Base-by-base conservation (phyloP, 2,797 vertebrate species). In the Pseudocheirus occidentalis region DNA sequence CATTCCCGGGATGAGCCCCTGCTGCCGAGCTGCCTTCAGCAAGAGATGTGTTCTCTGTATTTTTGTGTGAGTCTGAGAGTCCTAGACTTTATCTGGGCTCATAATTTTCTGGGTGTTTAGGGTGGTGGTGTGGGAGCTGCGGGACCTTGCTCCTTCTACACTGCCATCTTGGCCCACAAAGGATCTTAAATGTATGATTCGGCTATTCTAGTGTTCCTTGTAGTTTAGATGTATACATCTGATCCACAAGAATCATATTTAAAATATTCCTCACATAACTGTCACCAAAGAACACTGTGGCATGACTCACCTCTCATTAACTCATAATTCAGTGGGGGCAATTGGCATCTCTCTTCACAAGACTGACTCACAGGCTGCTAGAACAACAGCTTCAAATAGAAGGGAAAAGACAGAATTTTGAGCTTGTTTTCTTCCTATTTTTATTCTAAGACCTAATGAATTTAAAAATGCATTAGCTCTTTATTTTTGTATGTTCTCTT, bases 281-380 rank as follows among this genome's bases (percentile, higher is more conserved):
- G 46, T 97, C 97, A 97, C 98, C 98, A 98, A 98, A 98, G 97
- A 91, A 0, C 97, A 97, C 97, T 98, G 97, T 59, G 56, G 91
- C 96, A 6, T 98, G 98, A 98, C 94, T 99, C 98, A 98, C 95
- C 93, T 94, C 98, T 98, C 97, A 95, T 93, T 98, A 98, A 97
- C 95, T 98, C 92, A 97, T 97, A 96, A 96, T 97, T 98, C 96
- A 94, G 92, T 95, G 96, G 96, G 90, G 95, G 92, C 98, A 98
- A 98, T 98, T 98, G 98, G 98, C 98, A 94, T 97, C 95, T 98
- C 96, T 98, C 97, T 97, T 97, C 97, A 94, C 97, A 95, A 95
- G 96, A 97, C 55, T 98, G 98, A 98, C 96, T 98, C 97, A 97
- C 95, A 93, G 73, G 55, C 91, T 98, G 90, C 92, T 96, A 95